Evolutionary conservation across 2,797 vertebrate species (phyloP), one percentile per base, ranked within the genome.

Genomic region (Gymnocypris eckloni): DNA sequence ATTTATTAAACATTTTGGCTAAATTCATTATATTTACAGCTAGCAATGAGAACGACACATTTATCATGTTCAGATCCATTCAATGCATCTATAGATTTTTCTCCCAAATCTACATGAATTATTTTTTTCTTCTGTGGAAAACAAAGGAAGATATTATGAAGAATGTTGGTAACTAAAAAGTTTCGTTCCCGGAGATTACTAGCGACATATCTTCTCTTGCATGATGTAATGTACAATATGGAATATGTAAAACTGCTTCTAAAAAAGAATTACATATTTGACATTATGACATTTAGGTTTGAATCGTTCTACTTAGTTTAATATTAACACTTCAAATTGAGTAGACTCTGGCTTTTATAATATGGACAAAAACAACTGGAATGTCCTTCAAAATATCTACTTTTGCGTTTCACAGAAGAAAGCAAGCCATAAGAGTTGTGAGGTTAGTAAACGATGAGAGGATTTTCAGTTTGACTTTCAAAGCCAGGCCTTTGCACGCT

Each of bases 1-100:
- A 61, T 59, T 61, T 78, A 59, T 78, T 61, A 43, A 39, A 59
- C 37, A 59, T 77, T 59, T 77, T 77, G 75, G 75, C 33, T 37
- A 56, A 56, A 41, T 56, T n/a, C 11, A 41, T 39, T n/a, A 56
- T 8, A 15, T 59, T 76, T 45, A 50, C 3, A 67, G 25, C 22
- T 64, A 18, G n/a, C 25, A 75, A 9, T 43, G 41, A 43, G 41
- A 2, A 9, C 2, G 41, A 43, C 41, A 10, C 33, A 41, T 54
- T 25, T 56, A 56, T 15, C 7, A 4, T 56, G 67, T 43, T 81
- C 12, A 20, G 39, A 52, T 69, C 18, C 45, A 37, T 69, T 25
- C 11, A 67, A 81, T 15, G n/a, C 61, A 37, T 81, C 28, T 13
- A 37, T 25, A 67, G 43, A 66, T 20, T 64, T 45, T 50, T 4